phyloP scores from a whole-genome alignment of 2,797 vertebrate species.

The Thunnus albacares region DNA sequence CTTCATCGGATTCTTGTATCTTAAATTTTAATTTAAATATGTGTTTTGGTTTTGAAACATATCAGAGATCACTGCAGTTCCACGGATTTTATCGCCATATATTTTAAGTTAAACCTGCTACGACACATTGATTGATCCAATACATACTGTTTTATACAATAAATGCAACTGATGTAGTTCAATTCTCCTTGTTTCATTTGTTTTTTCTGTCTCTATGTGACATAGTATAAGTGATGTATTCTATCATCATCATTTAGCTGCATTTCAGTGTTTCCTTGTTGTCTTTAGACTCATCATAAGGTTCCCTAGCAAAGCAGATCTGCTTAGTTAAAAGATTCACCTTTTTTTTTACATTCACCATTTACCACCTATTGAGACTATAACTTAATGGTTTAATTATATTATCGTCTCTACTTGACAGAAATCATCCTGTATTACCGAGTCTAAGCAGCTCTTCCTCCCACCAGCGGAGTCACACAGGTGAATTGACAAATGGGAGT shows the following conservation, averaged over 20 bases:
- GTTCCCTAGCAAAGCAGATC: too few species aligned
- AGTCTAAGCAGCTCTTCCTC: conserved; percentile 34
- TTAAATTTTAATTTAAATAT: not conserved
- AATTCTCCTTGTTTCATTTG: conserved; percentile 14
- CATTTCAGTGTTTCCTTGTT: not conserved
- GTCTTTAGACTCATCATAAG: conserved; percentile 1
- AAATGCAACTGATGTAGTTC: conserved; percentile 39
- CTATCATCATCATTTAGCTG: not conserved
- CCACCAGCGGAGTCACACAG: conserved; percentile 59
- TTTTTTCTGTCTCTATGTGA: conserved; percentile 12
- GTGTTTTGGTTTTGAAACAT: not conserved
- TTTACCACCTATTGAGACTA: not conserved
- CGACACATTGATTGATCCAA: not conserved
- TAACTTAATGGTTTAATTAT: not conserved
- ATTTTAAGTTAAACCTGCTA: not conserved
- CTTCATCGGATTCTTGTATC: not conserved
- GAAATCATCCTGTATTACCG: conserved; percentile 63
- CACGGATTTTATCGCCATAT: too few species aligned
- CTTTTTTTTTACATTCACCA: not conserved
- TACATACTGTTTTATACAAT: conserved; percentile 16
- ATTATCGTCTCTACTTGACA: conserved; percentile 64
- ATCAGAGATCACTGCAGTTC: not conserved
- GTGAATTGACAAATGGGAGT: conserved; percentile 60
- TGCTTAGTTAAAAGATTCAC: too few species aligned
- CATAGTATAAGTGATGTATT: not conserved